Conservation (phyloP, 2,797 vertebrate genomes). For the Prunella strophiata region DNA sequence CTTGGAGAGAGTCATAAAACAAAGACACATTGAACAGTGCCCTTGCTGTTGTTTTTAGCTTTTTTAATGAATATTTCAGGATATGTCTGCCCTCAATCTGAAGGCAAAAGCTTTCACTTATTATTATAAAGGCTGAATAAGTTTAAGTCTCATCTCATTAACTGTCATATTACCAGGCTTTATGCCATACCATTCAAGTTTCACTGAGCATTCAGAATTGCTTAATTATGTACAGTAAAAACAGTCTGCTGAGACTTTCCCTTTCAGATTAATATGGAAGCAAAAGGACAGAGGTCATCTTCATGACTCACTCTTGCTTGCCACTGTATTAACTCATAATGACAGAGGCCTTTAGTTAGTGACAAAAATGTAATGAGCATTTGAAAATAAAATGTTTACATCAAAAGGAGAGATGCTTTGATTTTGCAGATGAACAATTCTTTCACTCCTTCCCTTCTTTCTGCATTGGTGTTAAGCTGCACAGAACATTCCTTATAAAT, state of each 20-base stretch:
- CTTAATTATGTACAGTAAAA: slow-evolving; percentile 79
- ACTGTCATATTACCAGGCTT: slow-evolving; percentile 72
- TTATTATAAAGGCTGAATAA: slow-evolving; percentile 70
- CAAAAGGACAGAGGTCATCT: slow-evolving; percentile 63
- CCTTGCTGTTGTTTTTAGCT: slow-evolving; percentile 30
- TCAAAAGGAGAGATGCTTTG: slow-evolving; percentile 42
- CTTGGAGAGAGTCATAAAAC: slow-evolving; percentile 33
- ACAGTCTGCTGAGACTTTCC: slow-evolving; percentile 65
- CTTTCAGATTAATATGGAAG: slow-evolving; percentile 65
- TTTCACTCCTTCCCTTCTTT: not conserved
- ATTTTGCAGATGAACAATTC: slow-evolving; percentile 46
- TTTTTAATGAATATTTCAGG: slow-evolving; percentile 55
- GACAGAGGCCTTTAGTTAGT: slow-evolving; percentile 64
- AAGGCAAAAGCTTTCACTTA: slow-evolving; percentile 69
- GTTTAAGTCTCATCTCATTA: slow-evolving; percentile 75
- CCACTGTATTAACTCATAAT: slow-evolving; percentile 28
- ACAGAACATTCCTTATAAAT: slow-evolving; percentile 71
- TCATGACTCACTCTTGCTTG: slow-evolving; percentile 42
- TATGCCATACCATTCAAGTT: slow-evolving; percentile 71
- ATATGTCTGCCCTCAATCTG: slow-evolving; percentile 42
- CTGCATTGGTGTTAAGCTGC: not conserved
- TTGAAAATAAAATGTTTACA: slow-evolving; percentile 61
- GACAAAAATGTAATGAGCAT: slow-evolving; percentile 19
- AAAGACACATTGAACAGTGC: slow-evolving; percentile 8
- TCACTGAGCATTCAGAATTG: slow-evolving; percentile 73